A percentile compares a stretch with the other conserved stretches of the same genome.
Conservation (phyloP, 2,113 vertebrate genomes). For the Melanotaenia duboulayi region DNA sequence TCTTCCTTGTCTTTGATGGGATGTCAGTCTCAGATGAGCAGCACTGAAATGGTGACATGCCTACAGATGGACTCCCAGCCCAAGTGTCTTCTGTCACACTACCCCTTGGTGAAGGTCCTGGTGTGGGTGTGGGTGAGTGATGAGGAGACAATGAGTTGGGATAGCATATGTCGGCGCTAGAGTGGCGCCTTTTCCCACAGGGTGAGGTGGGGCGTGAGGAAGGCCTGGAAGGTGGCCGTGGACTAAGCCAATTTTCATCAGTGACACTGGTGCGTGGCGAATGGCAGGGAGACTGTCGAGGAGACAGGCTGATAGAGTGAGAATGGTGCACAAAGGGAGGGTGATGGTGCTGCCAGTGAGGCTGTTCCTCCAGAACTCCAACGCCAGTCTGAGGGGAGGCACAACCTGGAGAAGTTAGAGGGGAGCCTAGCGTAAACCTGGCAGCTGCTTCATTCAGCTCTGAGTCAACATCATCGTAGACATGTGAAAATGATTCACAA, state of each 20-base stretch:
- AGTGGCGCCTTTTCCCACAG: constrained; percentile 96
- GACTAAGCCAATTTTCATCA: constrained; percentile 98
- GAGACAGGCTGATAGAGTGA: constrained; percentile 89
- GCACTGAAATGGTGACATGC: constrained; percentile 92
- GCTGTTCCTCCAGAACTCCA: constrained; percentile 86
- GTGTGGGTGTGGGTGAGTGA: constrained; percentile 94
- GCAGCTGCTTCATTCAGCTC: constrained; percentile 98
- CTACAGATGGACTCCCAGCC: constrained; percentile 86
- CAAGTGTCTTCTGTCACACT: constrained; percentile 97
- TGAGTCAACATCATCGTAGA: constrained; percentile 96
- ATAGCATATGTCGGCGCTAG: constrained; percentile 96
- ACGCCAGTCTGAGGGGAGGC: constrained; percentile 88
- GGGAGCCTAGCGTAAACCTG: constrained; percentile 93
- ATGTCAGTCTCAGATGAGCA: constrained; percentile 93
- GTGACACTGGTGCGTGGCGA: constrained; percentile 97
- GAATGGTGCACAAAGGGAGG: constrained; percentile 87
- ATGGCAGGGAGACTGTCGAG: constrained; percentile 94
- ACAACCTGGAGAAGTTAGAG: constrained; percentile 91
- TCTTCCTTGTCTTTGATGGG: constrained; percentile 96
- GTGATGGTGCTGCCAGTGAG: constrained; percentile 86
- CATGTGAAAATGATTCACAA: constrained; percentile 96
- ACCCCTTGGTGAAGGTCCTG: constrained; percentile 93
- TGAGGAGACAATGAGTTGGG: constrained; percentile 91
- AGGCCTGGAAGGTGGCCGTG: constrained; percentile 91
- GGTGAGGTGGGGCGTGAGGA: constrained; percentile 96